Evolutionary conservation across 1,140 invertebrate genomes (phyloP), one percentile per base, ranked within the genome.

Genomic region (Polyergus mexicanus): DNA sequence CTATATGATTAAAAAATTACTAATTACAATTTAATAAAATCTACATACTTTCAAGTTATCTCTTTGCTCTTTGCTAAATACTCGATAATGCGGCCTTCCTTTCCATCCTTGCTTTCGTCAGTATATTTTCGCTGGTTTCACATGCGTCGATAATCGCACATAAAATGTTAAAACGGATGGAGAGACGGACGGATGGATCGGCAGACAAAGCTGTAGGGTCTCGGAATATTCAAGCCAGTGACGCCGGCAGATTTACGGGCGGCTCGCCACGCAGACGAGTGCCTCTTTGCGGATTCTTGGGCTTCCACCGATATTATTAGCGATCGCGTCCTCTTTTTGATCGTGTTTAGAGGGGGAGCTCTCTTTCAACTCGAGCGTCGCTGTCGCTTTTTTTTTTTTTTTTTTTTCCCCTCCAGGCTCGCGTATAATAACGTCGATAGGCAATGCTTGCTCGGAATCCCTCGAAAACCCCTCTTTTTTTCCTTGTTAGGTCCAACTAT

Each of bases 231-330:
- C 91, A 76, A 86, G 89, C 81, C 89, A 93, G 89, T 93, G 94
- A 94, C 92, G 92, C 90, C 85, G 91, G 92, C 90, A 94, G 94
- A 94, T 94, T 94, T 94, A 94, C 94, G 94, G 93, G 91, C 93
- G 93, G 91, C 90, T 94, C 92, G 91, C 91, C 92, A 92, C 93
- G 93, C 92, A 93, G 93, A 94, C 93, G 92, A 91, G 91, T 90
- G 93, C 87, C 92, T 92, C 92, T 94, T 93, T 90, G 92, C 93
- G 93, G 90, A 94, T 94, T 94, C 94, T 90, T 92, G 88, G 90
- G 92, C 93, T 94, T 93, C 93, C 93, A 91, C 92, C 92, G 93
- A 94, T 94, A 94, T 94, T 94, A 94, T 94, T 94, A 94, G 94
- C 92, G 92, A 94, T 93, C 94, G 93, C 90, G 89, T 92, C 90